These are phyloP conservation scores for Teleiodes luculella DNA, from an alignment of 2,888 invertebrate genomes.

Conservation along the genomic window DNA sequence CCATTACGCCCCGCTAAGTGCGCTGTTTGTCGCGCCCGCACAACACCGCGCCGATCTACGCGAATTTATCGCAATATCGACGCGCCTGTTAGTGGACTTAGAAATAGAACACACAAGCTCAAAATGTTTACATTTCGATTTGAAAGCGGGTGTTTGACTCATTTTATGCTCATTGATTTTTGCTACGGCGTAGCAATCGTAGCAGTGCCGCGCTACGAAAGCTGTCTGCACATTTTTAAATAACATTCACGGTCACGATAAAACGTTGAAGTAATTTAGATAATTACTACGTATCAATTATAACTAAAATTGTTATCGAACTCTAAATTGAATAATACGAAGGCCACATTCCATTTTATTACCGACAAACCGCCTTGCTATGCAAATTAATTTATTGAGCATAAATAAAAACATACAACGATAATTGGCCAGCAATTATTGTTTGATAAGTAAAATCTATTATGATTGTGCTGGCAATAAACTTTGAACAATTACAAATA, in stretches of 20 bases:
- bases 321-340: neutral
- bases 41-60: neutral
- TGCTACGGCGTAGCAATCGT: too few species aligned
- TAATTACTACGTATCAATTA: too few species aligned
- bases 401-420: neutral
- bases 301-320: too few species aligned
- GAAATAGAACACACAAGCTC: neutral
- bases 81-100: neutral
- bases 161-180: too few species aligned
- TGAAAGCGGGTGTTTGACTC: neutral
- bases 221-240: too few species aligned
- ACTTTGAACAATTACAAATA: slow-evolving; percentile 10
- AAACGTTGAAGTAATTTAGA: too few species aligned
- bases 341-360: neutral
- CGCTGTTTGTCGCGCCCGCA: slow-evolving; percentile 41
- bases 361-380: neutral
- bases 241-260: too few species aligned
- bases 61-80: slow-evolving; percentile 27
- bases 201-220: too few species aligned
- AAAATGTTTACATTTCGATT: neutral
- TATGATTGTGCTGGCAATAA: neutral
- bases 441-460: neutral
- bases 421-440: neutral
- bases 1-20: slow-evolving; percentile 34
- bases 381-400: slow-evolving; percentile 4